These are phyloP conservation scores for Apteryx owenii DNA, from an alignment of 2,113 vertebrate genomes.

Conservation along the genomic window DNA sequence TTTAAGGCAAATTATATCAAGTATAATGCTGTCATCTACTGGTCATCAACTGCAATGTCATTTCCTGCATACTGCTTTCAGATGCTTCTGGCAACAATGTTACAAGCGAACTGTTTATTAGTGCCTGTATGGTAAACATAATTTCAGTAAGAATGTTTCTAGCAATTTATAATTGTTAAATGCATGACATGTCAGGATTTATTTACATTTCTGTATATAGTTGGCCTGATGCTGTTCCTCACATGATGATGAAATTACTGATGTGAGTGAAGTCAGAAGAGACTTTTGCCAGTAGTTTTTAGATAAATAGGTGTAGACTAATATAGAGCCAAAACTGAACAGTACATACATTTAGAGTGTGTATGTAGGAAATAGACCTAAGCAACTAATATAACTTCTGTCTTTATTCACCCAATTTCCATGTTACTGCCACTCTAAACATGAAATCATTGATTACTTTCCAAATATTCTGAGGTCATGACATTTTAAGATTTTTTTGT, in stretches of 20 bases:
- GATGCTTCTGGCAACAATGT: not conserved
- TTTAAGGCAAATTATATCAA: not conserved
- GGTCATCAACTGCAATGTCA: not conserved
- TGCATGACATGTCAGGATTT: no score
- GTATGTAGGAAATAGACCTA: not conserved
- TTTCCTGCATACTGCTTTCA: not conserved
- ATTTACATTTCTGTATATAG: not conserved
- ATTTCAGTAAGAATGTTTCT: not conserved
- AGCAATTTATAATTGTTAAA: not conserved
- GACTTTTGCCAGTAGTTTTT: not conserved
- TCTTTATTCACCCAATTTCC: not conserved
- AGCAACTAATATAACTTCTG: not conserved
- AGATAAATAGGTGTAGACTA: not conserved
- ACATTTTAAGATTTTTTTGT: not conserved
- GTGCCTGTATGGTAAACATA: not conserved
- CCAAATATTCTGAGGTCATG: not conserved
- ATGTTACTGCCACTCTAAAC: not conserved
- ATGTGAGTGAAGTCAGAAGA: not conserved
- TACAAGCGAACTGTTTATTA: not conserved
- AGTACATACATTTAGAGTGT: no score
- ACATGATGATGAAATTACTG: not conserved
- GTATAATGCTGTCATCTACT: conserved; percentile 37
- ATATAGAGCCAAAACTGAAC: not conserved
- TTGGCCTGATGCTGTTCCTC: not conserved
- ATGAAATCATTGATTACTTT: not conserved